Base-by-base conservation (phyloP, 2,113 vertebrate genomes). In the Vanacampus margaritifer region DNA sequence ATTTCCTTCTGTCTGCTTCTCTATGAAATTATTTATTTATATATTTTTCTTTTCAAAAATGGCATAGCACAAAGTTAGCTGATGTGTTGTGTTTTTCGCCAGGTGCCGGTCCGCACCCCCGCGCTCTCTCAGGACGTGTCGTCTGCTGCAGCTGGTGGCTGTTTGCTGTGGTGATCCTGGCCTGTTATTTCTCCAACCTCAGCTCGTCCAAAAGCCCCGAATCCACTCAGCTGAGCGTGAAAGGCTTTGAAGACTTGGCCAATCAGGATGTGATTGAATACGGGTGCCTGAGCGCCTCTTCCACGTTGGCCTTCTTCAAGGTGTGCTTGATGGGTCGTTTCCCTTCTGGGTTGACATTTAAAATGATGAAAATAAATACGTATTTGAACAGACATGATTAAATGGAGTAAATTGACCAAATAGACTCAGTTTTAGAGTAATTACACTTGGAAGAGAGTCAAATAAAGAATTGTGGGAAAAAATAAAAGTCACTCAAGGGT, bases 221-320 rank as follows among this genome's bases (percentile, higher is more conserved):
- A 46, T 89, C 84, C 0, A 79, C 89, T 43, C 88, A 92, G 5
- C 78, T 91, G 9, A 76, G 62, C 21, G 89, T 96, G 71, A 91
- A 94, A 84, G 93, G 90, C 1, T 95, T 96, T 10, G 92, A 94
- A 65, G 95, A 96, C 58, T 89, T 96, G 23, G 92, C 94, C 81
- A 94, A 91, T 82, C 95, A 96, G 73, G 87, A 92, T 24, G 81
- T 86, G 0, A 89, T 94, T 1, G 90, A 95, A 60, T 96, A 94
- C 2, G 94, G 95, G 63, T 95, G 94, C 0, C 79, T 96, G 76
- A 75, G 89, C 0, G 86, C 90, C 59, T 94, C 94, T 21, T 95
- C 94, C 1, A 95, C 94, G 0, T 92, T 95, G 21, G 88, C 90
- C 19, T 95, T 93, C 81, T 94, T 95, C 72, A 94, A 95, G 94